phyloP scores from a whole-genome alignment of 2,797 vertebrate species.

The Tachyglossus aculeatus region DNA sequence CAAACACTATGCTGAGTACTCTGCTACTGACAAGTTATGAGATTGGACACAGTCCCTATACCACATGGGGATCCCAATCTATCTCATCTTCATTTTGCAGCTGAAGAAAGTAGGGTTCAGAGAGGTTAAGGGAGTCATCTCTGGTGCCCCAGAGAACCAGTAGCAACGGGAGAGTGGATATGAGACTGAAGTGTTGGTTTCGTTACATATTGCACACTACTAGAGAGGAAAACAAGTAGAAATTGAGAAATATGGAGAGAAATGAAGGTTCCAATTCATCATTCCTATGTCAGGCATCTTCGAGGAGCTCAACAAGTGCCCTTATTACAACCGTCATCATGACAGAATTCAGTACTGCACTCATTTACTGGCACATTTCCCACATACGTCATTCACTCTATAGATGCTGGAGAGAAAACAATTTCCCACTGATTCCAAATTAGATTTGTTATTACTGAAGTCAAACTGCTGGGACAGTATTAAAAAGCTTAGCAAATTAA shows the following conservation, averaged over 20 bases:
- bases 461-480: conserved; percentile 39
- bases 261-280: neutral
- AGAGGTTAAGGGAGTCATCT: too few relatives aligned
- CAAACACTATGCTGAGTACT: too few relatives aligned
- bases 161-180: neutral
- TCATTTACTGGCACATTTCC: neutral
- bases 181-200: accelerated
- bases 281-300: neutral
- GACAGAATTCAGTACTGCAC: neutral
- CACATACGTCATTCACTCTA: conserved; percentile 16
- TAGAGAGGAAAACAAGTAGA: neutral
- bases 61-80: too few relatives aligned
- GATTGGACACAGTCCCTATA: too few relatives aligned
- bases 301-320: neutral
- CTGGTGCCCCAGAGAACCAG: too few relatives aligned
- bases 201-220: neutral
- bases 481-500: conserved; percentile 51
- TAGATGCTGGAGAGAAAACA: conserved; percentile 45
- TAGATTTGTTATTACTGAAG: conserved; percentile 56
- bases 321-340: neutral
- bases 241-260: neutral
- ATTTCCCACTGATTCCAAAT: conserved; percentile 60
- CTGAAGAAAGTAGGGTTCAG: too few relatives aligned
- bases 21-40: too few relatives aligned
- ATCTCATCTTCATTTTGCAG: too few relatives aligned